phyloP scores from a whole-genome alignment of 2,113 vertebrate genomes.

The Australoheros scitulus region DNA sequence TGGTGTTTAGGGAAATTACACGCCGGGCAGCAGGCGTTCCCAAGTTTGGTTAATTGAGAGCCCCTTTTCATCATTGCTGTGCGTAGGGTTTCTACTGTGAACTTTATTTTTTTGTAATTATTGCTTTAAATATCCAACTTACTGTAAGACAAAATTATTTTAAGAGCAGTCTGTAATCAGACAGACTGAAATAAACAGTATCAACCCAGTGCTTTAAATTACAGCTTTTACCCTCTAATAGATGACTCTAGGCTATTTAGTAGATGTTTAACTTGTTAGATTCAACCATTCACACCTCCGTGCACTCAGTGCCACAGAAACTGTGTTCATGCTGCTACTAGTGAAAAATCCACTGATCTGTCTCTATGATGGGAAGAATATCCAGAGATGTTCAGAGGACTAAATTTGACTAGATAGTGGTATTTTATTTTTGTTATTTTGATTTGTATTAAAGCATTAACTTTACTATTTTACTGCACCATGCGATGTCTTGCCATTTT shows the following conservation, averaged over 20 bases:
- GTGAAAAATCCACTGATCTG: neutral
- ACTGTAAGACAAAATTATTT: constrained; percentile 39
- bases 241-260: neutral
- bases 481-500: rapidly evolving
- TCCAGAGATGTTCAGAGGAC: neutral
- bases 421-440: neutral
- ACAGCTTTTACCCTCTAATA: neutral
- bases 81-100: constrained; percentile 32
- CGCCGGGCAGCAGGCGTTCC: constrained; percentile 61
- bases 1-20: constrained; percentile 76
- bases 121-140: constrained; percentile 56
- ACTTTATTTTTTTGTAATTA: constrained; percentile 60
- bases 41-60: constrained; percentile 66
- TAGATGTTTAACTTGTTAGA: neutral
- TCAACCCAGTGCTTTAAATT: constrained; percentile 24
- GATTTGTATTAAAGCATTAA: neutral
- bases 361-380: neutral
- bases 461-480: neutral
- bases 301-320: neutral
- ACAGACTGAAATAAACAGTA: neutral
- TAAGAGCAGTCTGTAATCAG: constrained; percentile 32
- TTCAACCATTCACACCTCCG: neutral
- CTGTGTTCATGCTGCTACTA: neutral
- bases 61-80: constrained; percentile 57
- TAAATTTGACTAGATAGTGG: neutral